phyloP scores from a whole-genome alignment of 1,140 invertebrate genomes.

The Paracyclopina nana region DNA sequence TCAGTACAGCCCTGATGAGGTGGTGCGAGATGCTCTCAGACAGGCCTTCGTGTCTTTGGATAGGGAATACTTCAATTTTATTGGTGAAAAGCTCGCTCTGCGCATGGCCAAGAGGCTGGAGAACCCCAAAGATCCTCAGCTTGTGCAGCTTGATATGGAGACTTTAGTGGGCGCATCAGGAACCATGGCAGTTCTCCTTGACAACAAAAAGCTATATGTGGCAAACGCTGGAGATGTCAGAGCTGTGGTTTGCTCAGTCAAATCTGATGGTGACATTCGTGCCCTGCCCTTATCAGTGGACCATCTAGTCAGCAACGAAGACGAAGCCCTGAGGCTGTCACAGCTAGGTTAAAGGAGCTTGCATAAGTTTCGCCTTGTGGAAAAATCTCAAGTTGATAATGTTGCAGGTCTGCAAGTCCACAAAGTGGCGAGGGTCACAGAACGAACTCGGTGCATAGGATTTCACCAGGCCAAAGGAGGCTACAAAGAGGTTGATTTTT shows the following conservation, averaged over 20 bases:
- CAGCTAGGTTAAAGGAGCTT: neutral
- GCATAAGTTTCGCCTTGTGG: neutral
- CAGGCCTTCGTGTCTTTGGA: conserved; percentile 10
- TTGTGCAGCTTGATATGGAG: too few species aligned
- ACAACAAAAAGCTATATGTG: neutral
- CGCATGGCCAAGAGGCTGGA: neutral
- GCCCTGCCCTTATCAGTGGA: neutral
- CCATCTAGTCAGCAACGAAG: conserved; percentile 4
- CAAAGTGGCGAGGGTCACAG: too few species aligned
- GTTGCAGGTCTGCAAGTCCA: too few species aligned
- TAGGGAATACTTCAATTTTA: conserved; percentile 13
- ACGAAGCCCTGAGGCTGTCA: neutral
- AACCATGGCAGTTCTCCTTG: neutral
- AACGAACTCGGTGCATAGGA: conserved; percentile 4
- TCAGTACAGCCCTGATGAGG: conserved; percentile 8
- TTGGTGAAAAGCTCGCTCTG: neutral
- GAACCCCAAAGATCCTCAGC: neutral
- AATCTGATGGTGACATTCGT: neutral
- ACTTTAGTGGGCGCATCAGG: neutral
- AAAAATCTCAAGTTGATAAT: too few species aligned
- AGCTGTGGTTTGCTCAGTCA: neutral
- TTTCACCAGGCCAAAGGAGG: conserved; percentile 7
- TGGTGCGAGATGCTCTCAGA: conserved; percentile 5
- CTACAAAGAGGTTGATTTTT: neutral
- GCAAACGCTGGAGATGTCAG: conserved; percentile 3